Conservation (phyloP, 37 sponge, comb jelly and placozoan species). For the Ianthella basta region DNA sequence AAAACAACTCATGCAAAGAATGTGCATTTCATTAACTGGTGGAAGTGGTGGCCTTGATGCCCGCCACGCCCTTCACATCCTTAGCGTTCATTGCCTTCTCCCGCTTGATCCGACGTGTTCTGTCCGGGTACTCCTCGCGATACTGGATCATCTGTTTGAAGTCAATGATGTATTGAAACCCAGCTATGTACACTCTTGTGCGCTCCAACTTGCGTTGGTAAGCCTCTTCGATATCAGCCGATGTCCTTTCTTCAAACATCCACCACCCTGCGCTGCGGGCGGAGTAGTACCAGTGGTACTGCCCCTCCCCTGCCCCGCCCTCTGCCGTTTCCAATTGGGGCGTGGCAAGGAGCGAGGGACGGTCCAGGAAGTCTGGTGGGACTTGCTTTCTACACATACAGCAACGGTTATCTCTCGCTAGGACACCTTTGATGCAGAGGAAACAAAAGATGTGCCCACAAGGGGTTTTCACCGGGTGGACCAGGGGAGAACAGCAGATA, state of each 20-base stretch:
- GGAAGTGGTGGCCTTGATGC: constrained; percentile 14
- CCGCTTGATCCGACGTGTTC: constrained; percentile 68
- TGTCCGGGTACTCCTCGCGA: constrained; percentile 51
- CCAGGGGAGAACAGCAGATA: constrained; percentile 64
- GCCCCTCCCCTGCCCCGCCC: constrained; percentile 17
- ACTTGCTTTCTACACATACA: constrained; percentile 79
- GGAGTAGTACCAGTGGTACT: constrained; percentile 77
- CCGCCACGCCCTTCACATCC: constrained; percentile 76
- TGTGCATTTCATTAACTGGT: not conserved
- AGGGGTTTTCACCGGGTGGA: constrained; percentile 81
- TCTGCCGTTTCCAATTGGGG: no score
- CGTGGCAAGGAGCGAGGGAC: constrained; percentile 44
- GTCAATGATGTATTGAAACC: constrained; percentile 81
- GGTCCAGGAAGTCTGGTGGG: constrained; percentile 53
- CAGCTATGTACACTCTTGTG: constrained; percentile 63
- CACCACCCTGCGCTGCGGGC: constrained; percentile 90
- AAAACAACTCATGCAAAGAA: not conserved
- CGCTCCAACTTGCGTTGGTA: constrained; percentile 19
- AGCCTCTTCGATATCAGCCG: constrained; percentile 70
- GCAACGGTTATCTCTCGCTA: constrained; percentile 55
- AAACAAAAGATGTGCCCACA: constrained; percentile 93
- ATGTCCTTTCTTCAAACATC: constrained; percentile 82
- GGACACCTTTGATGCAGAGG: constrained; percentile 92
- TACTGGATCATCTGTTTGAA: constrained; percentile 72
- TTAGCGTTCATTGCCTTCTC: constrained; percentile 11